Base-by-base conservation (phyloP, 2,888 invertebrate species). In the Eudasyphora cyanicolor region DNA sequence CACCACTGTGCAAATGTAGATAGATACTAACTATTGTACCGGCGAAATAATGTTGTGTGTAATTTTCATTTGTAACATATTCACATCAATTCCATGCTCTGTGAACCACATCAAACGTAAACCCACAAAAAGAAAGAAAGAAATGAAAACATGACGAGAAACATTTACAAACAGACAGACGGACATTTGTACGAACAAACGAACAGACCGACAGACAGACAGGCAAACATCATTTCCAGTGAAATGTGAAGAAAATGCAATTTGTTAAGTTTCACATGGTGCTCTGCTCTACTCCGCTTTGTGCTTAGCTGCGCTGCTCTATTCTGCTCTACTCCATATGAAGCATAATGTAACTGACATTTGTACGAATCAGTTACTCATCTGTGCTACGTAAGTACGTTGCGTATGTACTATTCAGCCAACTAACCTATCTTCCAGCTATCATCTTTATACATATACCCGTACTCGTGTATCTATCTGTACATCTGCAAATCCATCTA, bases 51-150 rank as follows among this genome's bases (percentile, higher is more conserved):
- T 84, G 81, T 81, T 84, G 81, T 84, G 81, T 84, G 84, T 84
- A 81, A 71, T 84, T 81, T 81, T 84, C 78, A 76, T 84, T 71
- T 84, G 84, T 79, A 78, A 78, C 77, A 81, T 80, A 84, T 84
- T 81, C 81, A 84, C 81, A 84, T 81, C 84, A 84, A 84, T 84
- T 84, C 84, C 84, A 84, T 81, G 84, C 84, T 84, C 81, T 76
- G 78, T 81, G 81, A 84, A 84, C 84, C 84, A 81, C 76, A 84
- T 76, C 84, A 67, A 73, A 76, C 64, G 67, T 10, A 67, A 57
- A 57, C 60, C 64, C 38, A 70, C 57, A 80, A 64, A 54, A 64
- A 62, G 29, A 32, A 17, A 69, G 70, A 70, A 60, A 42, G 24
- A 57, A 74, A 35, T 27, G 51, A 24, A 73, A 21, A 51, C 54